Evolutionary conservation across 1,140 invertebrate genomes (phyloP).

Genomic region (Phenacoccus solenopsis): DNA sequence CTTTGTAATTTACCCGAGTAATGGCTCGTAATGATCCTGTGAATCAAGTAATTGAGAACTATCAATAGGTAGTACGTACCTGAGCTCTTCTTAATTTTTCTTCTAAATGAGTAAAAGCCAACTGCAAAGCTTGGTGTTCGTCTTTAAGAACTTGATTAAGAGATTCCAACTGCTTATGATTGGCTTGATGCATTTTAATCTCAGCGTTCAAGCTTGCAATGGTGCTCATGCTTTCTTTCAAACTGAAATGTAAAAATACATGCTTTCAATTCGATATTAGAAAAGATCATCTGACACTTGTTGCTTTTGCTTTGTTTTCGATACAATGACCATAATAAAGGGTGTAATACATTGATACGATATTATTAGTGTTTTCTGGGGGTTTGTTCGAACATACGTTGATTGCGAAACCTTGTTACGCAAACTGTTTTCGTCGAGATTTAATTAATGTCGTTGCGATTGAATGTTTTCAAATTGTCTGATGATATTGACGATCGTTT

Average conservation of each 20-base stretch:
- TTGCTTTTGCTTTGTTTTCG: background rate
- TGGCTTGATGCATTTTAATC: constrained; percentile 46
- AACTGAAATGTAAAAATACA: constrained; percentile 37
- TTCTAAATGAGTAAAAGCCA: constrained; percentile 77
- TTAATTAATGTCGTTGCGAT: background rate
- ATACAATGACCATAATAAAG: background rate
- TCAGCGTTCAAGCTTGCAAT: constrained; percentile 52
- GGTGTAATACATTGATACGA: background rate
- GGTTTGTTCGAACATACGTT: background rate
- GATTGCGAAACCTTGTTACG: background rate
- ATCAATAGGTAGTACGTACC: constrained; percentile 36
- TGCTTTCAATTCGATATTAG: background rate
- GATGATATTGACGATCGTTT: too few species aligned
- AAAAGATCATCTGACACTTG: background rate
- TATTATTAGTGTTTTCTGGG: background rate
- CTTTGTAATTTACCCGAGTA: too few species aligned
- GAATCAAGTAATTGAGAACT: too few species aligned
- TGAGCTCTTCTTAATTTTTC: constrained; percentile 74
- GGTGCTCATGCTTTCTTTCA: constrained; percentile 52
- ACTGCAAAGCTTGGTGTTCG: constrained; percentile 86
- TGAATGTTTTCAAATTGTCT: background rate
- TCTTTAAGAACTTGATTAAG: constrained; percentile 80
- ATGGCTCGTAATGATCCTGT: too few species aligned
- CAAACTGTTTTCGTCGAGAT: background rate
- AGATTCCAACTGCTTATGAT: constrained; percentile 52